Conservation (phyloP, 1,140 invertebrate species). For the Diplogasteroides magnus region DNA sequence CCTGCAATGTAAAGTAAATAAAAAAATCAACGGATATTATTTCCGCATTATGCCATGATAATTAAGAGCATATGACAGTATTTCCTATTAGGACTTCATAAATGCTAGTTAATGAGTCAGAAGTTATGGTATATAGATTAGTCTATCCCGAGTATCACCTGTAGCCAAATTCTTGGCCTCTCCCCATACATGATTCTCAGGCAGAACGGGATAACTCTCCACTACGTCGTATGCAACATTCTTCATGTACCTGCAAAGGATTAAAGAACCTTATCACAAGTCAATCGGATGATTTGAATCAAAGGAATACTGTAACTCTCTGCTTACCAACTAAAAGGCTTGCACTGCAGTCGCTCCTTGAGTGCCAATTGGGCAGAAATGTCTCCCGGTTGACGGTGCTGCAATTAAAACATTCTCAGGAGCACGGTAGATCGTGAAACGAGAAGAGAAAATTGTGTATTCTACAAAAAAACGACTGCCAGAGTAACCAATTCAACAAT, state of each 20-base stretch:
- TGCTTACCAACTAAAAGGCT: conserved; percentile 77
- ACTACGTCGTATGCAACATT: conserved; percentile 84
- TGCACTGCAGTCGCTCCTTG: conserved; percentile 73
- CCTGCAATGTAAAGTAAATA: conserved; percentile 48
- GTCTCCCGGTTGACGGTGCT: conserved; percentile 66
- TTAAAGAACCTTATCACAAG: background rate
- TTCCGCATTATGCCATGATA: too few species aligned
- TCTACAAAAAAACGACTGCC: too few species aligned
- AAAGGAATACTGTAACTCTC: background rate
- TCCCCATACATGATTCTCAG: conserved; percentile 90
- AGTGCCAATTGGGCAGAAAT: conserved; percentile 73
- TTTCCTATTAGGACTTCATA: background rate
- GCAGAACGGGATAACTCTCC: conserved; percentile 81
- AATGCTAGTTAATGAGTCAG: background rate
- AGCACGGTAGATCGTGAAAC: too few species aligned
- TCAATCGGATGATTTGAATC: conserved; percentile 1
- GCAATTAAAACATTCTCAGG: too few species aligned
- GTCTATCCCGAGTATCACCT: too few species aligned
- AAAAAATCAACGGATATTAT: too few species aligned
- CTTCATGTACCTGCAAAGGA: conserved; percentile 69
- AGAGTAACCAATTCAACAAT: too few species aligned
- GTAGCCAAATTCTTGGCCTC: conserved; percentile 64
- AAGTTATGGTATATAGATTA: too few species aligned
- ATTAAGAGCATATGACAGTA: background rate
- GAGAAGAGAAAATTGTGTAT: too few species aligned